Evolutionary conservation across 2,113 vertebrate genomes (phyloP).

Genomic region (Martes martes): DNA sequence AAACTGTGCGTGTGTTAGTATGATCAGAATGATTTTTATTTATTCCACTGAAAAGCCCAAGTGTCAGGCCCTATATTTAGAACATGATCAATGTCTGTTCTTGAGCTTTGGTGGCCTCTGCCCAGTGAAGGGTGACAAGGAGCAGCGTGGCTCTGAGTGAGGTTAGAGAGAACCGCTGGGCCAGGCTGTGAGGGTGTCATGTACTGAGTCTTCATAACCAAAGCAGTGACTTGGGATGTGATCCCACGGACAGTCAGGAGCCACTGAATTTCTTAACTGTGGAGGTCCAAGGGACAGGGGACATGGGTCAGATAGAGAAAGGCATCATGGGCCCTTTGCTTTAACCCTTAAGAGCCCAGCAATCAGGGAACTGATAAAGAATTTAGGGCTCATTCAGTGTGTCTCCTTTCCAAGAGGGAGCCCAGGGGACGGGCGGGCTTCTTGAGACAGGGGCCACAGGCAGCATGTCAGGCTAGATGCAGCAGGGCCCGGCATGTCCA

Average conservation of each 20-base stretch:
- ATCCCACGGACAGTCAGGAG: not conserved
- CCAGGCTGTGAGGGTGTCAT: not conserved
- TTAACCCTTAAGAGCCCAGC: not conserved
- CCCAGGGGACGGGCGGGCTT: not conserved
- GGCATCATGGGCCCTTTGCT: not conserved
- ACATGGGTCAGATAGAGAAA: not conserved
- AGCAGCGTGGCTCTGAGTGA: not conserved
- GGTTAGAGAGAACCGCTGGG: not conserved
- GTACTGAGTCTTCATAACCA: not conserved
- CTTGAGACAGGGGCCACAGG: not conserved
- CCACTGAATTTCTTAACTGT: not conserved
- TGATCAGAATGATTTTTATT: not conserved
- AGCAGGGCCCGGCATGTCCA: not conserved
- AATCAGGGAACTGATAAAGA: not conserved
- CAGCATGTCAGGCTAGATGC: not conserved
- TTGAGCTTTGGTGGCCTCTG: not conserved
- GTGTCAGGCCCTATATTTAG: not conserved
- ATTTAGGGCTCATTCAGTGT: not conserved
- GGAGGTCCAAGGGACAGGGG: not conserved
- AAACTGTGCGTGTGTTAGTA: not conserved
- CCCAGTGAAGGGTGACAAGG: not conserved
- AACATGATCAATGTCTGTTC: not conserved
- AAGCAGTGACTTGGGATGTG: not conserved
- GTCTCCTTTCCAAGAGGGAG: not conserved
- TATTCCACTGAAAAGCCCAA: not conserved